Conservation (phyloP, 2,888 invertebrate genomes). For the Apotomis capreana region DNA sequence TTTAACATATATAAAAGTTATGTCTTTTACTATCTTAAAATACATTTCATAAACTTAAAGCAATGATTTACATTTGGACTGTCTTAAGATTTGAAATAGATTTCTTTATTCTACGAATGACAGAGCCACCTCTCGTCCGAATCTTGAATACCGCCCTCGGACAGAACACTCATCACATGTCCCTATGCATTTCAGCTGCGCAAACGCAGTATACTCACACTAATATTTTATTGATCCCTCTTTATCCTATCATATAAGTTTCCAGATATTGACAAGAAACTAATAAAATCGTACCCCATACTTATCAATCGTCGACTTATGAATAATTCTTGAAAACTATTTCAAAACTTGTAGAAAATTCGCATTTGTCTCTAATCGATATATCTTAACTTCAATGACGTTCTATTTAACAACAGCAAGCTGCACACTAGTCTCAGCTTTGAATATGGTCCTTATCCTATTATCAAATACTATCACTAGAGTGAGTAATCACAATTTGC, state of each 20-base stretch:
- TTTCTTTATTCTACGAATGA: slow-evolving; percentile 56
- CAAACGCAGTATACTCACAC: slow-evolving; percentile 55
- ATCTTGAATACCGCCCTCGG: slow-evolving; percentile 29
- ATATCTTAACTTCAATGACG: slow-evolving; percentile 31
- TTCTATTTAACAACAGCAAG: slow-evolving; percentile 57
- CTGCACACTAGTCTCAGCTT: slow-evolving; percentile 58
- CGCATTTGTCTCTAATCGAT: slow-evolving; percentile 51
- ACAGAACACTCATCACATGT: slow-evolving; percentile 38
- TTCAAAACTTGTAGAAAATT: slow-evolving; percentile 76
- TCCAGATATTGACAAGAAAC: slow-evolving; percentile 62
- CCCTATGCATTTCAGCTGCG: slow-evolving; percentile 47
- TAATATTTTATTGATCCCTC: slow-evolving; percentile 73
- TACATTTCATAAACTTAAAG: slow-evolving; percentile 58
- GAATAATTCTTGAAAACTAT: slow-evolving; percentile 55
- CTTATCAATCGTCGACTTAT: slow-evolving; percentile 48
- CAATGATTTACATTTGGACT: slow-evolving; percentile 67
- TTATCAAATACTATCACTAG: slow-evolving; percentile 60
- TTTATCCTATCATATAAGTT: slow-evolving; percentile 73
- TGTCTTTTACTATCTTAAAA: slow-evolving; percentile 66
- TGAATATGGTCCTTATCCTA: slow-evolving; percentile 55
- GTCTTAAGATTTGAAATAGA: slow-evolving; percentile 78
- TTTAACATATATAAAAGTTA: slow-evolving; percentile 66
- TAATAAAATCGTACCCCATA: slow-evolving; percentile 56
- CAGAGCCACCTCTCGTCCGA: slow-evolving; percentile 29
- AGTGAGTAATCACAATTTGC: slow-evolving; percentile 64